These are phyloP conservation scores for Orthosia cruda DNA, from an alignment of 2,888 invertebrate genomes.

Conservation along the genomic window DNA sequence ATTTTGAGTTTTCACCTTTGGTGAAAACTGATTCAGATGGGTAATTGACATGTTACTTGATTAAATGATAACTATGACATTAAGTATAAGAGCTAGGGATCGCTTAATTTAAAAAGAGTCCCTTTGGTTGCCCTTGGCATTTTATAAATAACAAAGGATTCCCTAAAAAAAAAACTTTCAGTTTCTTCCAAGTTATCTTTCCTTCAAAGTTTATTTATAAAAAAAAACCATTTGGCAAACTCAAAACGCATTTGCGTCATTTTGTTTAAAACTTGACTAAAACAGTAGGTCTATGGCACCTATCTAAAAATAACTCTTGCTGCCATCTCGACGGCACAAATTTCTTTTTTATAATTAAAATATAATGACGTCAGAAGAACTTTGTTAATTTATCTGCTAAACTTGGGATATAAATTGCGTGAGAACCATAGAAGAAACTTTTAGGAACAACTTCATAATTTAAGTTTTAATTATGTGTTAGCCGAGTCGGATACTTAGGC, in stretches of 20 bases:
- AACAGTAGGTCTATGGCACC: background rate
- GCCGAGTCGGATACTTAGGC: background rate
- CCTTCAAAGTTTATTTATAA: conserved; percentile 13
- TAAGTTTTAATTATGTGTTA: conserved; percentile 58
- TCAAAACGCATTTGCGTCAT: background rate
- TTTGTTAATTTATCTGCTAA: conserved; percentile 63
- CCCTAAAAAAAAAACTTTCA: conserved; percentile 6
- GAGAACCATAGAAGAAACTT: conserved; percentile 36
- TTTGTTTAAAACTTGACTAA: background rate
- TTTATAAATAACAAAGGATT: background rate
- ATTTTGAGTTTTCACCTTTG: background rate
- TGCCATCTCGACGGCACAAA: conserved; percentile 29
- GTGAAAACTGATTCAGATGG: background rate
- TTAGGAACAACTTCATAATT: conserved; percentile 53
- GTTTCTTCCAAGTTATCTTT: background rate
- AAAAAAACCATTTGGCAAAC: background rate
- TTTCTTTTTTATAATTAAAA: conserved; percentile 62
- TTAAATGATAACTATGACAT: background rate
- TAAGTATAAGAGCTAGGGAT: too few species aligned
- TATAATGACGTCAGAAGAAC: conserved; percentile 46
- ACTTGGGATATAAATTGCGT: conserved; percentile 49
- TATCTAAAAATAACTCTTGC: conserved; percentile 3
- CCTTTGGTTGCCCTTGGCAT: background rate
- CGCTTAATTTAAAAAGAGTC: background rate
- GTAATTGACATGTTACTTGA: background rate